Conservation (phyloP, 2,888 invertebrate genomes). For the Pseudococcus jackbeardsleyi region DNA sequence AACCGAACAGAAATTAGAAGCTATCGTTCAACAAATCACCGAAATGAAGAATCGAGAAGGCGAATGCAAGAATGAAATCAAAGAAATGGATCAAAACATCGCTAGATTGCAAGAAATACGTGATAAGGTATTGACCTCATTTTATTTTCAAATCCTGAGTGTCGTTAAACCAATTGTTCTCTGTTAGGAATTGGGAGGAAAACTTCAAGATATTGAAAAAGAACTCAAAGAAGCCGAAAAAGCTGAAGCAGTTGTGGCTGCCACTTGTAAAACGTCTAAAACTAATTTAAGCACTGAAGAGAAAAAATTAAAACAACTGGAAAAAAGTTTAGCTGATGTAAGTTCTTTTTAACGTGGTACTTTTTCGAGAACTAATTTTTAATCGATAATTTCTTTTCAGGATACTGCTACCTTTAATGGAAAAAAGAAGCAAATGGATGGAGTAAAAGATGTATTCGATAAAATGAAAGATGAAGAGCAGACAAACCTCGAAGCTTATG, state of each 20-base stretch:
- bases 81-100: constrained; percentile 75
- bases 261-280: constrained; percentile 77
- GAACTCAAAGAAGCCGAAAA: constrained; percentile 77
- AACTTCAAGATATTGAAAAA: constrained; percentile 76
- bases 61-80: constrained; percentile 73
- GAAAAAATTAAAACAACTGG: constrained; percentile 78
- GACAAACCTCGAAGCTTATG: constrained; percentile 77
- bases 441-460: constrained; percentile 78
- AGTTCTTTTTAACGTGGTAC: neutral
- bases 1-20: constrained; percentile 54
- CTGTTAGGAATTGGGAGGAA: constrained; percentile 78
- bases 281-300: constrained; percentile 79
- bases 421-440: constrained; percentile 76
- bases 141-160: neutral
- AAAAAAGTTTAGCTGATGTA: constrained; percentile 78
- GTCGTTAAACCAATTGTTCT: neutral
- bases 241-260: constrained; percentile 77
- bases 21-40: constrained; percentile 57
- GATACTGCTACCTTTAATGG: constrained; percentile 75
- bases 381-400: constrained; percentile 67
- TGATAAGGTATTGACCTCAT: constrained; percentile 54
- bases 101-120: constrained; percentile 66
- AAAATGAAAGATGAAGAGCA: constrained; percentile 78
- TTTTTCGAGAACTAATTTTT: neutral
- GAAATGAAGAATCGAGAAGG: constrained; percentile 73